A percentile compares a stretch with the other conserved stretches of the same genome.
Conservation (phyloP, 2,888 invertebrate species). For the Theodoxus fluviatilis region DNA sequence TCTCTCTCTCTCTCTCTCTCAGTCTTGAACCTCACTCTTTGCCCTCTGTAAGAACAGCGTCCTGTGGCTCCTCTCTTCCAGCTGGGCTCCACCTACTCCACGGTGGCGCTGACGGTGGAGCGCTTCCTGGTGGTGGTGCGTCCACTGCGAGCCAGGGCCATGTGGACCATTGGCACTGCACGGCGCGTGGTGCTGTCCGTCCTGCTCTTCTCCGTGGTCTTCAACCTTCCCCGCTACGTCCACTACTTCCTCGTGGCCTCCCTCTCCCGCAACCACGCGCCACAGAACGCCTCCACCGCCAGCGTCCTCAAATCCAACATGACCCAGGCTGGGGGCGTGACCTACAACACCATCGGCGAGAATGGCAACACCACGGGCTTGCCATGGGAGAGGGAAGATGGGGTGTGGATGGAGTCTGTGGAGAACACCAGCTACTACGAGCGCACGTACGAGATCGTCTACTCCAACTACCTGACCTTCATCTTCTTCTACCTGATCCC, state of each 20-base stretch:
- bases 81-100: constrained; percentile 36
- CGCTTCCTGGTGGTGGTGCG: constrained; percentile 33
- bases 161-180: constrained; percentile 34
- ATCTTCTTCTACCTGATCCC: constrained; percentile 37
- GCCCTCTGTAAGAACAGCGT: too few relatives aligned
- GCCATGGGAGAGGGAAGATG: not conserved
- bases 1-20: constrained; percentile 22
- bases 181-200: constrained; percentile 31
- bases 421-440: too few relatives aligned
- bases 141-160: constrained; percentile 33
- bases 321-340: not conserved
- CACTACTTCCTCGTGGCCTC: constrained; percentile 24
- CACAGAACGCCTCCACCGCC: not conserved
- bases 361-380: not conserved
- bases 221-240: constrained; percentile 37
- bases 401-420: too few relatives aligned
- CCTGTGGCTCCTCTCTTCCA: too few relatives aligned
- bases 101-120: constrained; percentile 35
- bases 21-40: not conserved
- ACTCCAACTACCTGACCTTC: constrained; percentile 33
- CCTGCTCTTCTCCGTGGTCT: constrained; percentile 33
- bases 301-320: not conserved
- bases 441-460: constrained; percentile 29
- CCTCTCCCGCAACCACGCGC: not conserved
- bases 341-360: not conserved